These are phyloP conservation scores for Drosophila lacicola DNA, from an alignment of 2,888 invertebrate species.

Conservation along the genomic window DNA sequence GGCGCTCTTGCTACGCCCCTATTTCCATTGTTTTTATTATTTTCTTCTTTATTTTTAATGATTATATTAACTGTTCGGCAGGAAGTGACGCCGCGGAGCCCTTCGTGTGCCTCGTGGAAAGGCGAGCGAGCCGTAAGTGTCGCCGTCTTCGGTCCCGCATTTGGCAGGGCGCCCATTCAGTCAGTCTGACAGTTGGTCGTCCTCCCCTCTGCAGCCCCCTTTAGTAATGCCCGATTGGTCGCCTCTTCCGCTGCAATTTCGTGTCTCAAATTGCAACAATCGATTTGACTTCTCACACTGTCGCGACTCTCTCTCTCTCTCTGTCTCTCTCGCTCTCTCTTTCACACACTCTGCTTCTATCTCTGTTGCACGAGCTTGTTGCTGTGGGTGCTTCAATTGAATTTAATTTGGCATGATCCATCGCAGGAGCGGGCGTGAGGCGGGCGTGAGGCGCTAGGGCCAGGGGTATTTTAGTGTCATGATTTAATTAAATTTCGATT, in stretches of 20 bases:
- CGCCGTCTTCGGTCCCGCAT: constrained; percentile 44
- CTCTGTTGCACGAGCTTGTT: constrained; percentile 47
- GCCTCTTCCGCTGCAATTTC: constrained; percentile 70
- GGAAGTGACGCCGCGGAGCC: constrained; percentile 54
- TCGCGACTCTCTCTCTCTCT: constrained; percentile 15
- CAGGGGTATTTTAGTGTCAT: constrained; percentile 73
- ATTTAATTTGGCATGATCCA: constrained; percentile 71
- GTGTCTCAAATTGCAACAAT: constrained; percentile 78
- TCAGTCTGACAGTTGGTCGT: constrained; percentile 54
- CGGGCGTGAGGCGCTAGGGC: constrained; percentile 23
- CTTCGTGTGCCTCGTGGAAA: constrained; percentile 32
- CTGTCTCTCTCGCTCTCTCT: neutral
- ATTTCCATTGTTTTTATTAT: constrained; percentile 46
- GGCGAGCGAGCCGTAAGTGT: constrained; percentile 13
- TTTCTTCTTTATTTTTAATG: constrained; percentile 9
- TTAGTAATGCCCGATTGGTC: constrained; percentile 58
- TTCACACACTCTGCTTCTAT: neutral
- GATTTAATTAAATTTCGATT: constrained; percentile 76
- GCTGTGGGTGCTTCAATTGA: constrained; percentile 67
- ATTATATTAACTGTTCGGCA: constrained; percentile 32
- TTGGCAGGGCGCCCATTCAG: constrained; percentile 77
- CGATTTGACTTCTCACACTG: constrained; percentile 48
- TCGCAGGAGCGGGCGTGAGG: constrained; percentile 11
- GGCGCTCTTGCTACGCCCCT: constrained; percentile 53
- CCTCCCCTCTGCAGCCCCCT: neutral